Evolutionary conservation across 2,797 vertebrate species (phyloP), one percentile per base, ranked within the genome.

Genomic region (Lepidocolaptes lacrymiger): DNA sequence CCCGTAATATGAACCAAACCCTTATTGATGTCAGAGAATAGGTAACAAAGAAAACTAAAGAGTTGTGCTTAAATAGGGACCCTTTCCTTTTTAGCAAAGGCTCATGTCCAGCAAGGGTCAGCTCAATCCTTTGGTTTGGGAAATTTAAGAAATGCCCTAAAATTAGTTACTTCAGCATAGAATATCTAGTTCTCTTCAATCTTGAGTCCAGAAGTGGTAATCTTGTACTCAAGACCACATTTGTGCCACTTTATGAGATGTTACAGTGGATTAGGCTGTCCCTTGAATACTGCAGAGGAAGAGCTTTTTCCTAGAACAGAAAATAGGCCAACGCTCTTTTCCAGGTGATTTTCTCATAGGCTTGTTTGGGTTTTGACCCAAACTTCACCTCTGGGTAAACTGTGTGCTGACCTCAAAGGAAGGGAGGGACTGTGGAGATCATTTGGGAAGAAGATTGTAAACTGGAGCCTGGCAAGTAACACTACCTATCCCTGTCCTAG

Each of bases 171-270:
- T 71, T 78, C 15, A 48, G 20, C 15, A 19, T 6, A 43, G 34
- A n/a, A 23, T 49, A 32, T 21, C 6, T 34, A 39, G 21, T 52
- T 74, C 17, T 63, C 17, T 30, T 74, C 71, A 74, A 78, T 67
- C 17, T 51, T 30, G 23, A 69, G 16, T 46, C 39, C 30, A 58
- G 20, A 91, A 77, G 20, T 19, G 59, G 27, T 69, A 78, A 71
- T 39, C 7, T 36, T 34, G 4, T 58, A 48, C 12, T 81, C 7
- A 74, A 84, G 19, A 39, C 13, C 12, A 16, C 6, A 3, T 64
- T 12, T n/a, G 12, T 88, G 59, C 16, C 16, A 51, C 39, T 74
- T 58, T 10, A 19, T 0, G 0, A n/a, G 54, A 36, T 17, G 2
- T 82, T 88, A 12, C 11, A 63, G 3, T 36, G 58, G 46, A 30